These are phyloP conservation scores for Sebastes cheni DNA, from an alignment of 2,797 vertebrate species.

Conservation along the genomic window DNA sequence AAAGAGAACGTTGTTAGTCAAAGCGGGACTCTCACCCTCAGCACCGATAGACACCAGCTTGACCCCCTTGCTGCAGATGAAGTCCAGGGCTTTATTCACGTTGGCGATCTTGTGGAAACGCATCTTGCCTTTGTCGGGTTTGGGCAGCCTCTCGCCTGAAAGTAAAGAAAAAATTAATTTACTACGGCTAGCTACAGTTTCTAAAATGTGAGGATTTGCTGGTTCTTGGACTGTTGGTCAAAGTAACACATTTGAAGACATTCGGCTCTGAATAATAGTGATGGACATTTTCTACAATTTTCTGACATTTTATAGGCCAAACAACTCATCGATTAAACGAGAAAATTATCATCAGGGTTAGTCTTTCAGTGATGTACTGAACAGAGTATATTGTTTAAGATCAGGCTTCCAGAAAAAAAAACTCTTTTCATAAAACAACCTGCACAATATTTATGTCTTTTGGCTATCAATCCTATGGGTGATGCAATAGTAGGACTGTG, in stretches of 20 bases:
- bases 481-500: no score
- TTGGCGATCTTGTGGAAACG: slow-evolving; percentile 95
- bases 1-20: neutral
- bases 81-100: slow-evolving; percentile 93
- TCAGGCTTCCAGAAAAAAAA: neutral
- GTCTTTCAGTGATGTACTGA: neutral
- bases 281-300: neutral
- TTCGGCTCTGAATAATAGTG: no score
- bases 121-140: slow-evolving; percentile 95
- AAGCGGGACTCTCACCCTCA: slow-evolving; percentile 80
- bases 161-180: neutral
- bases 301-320: neutral
- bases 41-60: slow-evolving; percentile 93
- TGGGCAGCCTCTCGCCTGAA: slow-evolving; percentile 90
- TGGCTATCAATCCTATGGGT: neutral
- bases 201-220: neutral
- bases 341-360: neutral
- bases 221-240: no score
- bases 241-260: no score
- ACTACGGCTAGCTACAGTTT: neutral
- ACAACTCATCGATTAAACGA: neutral
- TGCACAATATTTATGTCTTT: neutral
- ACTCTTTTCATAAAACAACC: neutral
- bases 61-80: slow-evolving; percentile 93
- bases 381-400: neutral